A percentile compares a stretch with the other conserved stretches of the same genome.
phyloP scores from a whole-genome alignment of 2,888 invertebrate species.

The Craniophora ligustri region DNA sequence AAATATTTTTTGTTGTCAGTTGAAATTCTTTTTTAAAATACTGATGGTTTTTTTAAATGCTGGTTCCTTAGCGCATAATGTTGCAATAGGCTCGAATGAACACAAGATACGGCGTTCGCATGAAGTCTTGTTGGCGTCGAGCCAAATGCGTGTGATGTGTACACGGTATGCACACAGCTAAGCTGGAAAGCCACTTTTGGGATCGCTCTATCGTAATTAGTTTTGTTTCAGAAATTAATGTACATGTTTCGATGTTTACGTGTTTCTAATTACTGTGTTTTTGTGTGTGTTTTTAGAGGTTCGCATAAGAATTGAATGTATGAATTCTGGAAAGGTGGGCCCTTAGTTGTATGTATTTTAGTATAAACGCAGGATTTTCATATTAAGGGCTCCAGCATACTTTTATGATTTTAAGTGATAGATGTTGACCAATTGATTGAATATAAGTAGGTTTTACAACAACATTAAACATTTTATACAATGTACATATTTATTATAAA shows the following conservation, averaged over 20 bases:
- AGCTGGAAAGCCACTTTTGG: conserved; percentile 41
- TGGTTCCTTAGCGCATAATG: conserved; percentile 41
- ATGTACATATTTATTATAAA: too few species aligned
- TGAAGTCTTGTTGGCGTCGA: conserved; percentile 52
- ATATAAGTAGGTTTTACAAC: too few species aligned
- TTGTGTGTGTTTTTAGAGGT: not conserved
- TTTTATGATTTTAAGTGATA: too few species aligned
- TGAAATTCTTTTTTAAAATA: not conserved
- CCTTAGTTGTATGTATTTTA: too few species aligned
- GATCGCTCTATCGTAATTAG: conserved; percentile 36
- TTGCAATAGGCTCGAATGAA: conserved; percentile 56
- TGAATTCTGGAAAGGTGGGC: too few species aligned
- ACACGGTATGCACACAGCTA: conserved; percentile 35
- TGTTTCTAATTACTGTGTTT: not conserved
- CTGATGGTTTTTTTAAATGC: not conserved
- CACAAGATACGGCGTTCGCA: conserved; percentile 57
- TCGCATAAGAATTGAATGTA: too few species aligned
- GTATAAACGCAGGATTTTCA: too few species aligned
- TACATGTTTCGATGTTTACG: not conserved
- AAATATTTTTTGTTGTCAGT: too few species aligned
- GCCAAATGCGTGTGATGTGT: conserved; percentile 53
- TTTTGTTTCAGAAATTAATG: conserved; percentile 12
- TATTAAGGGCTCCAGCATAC: too few species aligned
- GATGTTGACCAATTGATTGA: too few species aligned
- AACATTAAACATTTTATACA: too few species aligned